Percentiles rank a stretch among this genome's conserved stretches.
These are phyloP conservation scores for human (Homo sapiens) DNA, from an alignment of 2,113 vertebrate genomes.

Conservation along the genomic window DNA sequence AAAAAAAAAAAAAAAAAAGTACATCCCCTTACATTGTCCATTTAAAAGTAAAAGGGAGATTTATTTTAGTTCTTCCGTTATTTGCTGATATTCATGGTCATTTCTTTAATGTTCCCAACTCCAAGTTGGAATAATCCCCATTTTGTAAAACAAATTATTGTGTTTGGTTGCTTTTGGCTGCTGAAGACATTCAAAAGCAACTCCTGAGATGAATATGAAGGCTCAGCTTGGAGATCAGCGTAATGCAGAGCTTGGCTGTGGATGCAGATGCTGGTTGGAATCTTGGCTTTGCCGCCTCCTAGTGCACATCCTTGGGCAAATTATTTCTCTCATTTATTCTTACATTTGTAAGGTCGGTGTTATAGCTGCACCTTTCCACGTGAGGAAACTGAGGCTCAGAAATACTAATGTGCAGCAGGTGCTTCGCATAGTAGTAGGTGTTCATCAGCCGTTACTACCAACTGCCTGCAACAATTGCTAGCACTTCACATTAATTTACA, in stretches of 20 bases:
- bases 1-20: no score
- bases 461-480: neutral
- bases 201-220: accelerated
- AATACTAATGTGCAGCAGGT: accelerated
- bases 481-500: accelerated
- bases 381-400: neutral
- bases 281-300: no score
- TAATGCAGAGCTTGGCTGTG: accelerated
- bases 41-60: neutral
- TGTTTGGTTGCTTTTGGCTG: neutral
- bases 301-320: no score
- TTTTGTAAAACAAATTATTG: neutral
- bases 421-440: accelerated
- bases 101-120: neutral
- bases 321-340: neutral
- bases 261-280: accelerated
- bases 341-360: neutral
- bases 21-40: accelerated
- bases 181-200: neutral
- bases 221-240: accelerated
- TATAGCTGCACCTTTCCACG: neutral
- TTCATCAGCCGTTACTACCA: accelerated
- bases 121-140: neutral
- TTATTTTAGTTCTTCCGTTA: neutral
- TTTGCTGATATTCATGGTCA: neutral